Evolutionary conservation across 92 coral and sea anemone genomes (phyloP).

Genomic region (Bergia puertoricense): DNA sequence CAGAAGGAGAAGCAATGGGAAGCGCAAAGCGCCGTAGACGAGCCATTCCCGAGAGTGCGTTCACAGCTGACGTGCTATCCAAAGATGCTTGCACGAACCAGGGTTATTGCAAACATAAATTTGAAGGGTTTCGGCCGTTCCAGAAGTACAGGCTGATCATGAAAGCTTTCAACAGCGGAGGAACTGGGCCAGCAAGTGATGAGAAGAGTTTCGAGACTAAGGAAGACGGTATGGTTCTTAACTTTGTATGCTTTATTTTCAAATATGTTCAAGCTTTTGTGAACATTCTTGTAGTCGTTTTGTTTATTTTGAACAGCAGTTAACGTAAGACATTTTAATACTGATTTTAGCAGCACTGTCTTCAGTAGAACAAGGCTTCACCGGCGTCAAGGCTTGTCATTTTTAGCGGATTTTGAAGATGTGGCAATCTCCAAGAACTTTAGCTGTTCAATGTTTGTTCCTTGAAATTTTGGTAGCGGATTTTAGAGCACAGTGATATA

Average conservation of each 20-base stretch:
- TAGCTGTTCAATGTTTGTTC: too few species aligned
- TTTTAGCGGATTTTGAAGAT: too few species aligned
- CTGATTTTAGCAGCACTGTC: too few species aligned
- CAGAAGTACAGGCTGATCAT: slow-evolving; percentile 55
- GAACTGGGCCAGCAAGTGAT: slow-evolving; percentile 74
- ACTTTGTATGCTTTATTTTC: neutral
- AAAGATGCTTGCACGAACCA: slow-evolving; percentile 35
- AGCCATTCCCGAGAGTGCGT: slow-evolving; percentile 61
- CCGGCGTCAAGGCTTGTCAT: too few species aligned
- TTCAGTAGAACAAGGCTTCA: too few species aligned
- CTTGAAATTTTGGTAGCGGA: too few species aligned
- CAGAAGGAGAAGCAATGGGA: neutral
- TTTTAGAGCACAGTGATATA: too few species aligned
- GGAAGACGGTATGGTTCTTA: slow-evolving; percentile 56
- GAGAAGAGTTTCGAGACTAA: slow-evolving; percentile 44
- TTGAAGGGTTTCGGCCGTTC: slow-evolving; percentile 61
- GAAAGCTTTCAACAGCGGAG: slow-evolving; percentile 83
- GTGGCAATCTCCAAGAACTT: too few species aligned
- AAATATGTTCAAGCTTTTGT: too few species aligned
- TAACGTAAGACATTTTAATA: too few species aligned
- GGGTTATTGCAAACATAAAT: neutral
- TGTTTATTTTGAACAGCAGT: too few species aligned
- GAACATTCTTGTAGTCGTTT: too few species aligned
- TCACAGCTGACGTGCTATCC: slow-evolving; percentile 2
- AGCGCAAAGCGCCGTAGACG: slow-evolving; percentile 49